phyloP scores from a whole-genome alignment of 2,888 invertebrate genomes.

The Brachyptera risi region DNA sequence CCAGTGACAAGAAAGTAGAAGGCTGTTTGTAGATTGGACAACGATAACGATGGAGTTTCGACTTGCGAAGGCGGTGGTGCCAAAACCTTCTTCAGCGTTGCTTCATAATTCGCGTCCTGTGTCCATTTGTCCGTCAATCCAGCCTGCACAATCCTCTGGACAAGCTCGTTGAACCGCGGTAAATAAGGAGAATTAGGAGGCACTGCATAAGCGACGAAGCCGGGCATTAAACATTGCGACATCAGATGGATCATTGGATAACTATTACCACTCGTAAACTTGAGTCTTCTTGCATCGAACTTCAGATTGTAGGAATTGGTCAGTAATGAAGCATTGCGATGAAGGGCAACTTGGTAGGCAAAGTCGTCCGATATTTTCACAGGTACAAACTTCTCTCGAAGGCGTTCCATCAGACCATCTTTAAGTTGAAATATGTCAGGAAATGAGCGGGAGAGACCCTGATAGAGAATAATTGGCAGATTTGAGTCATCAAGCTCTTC shows the following conservation, averaged over 20 bases:
- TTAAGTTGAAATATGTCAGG: background rate
- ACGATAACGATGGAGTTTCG: background rate
- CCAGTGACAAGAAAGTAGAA: background rate
- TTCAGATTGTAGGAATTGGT: background rate
- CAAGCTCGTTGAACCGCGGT: constrained; percentile 41
- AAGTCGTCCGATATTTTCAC: background rate
- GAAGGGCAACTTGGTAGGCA: background rate
- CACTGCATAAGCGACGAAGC: constrained; percentile 46
- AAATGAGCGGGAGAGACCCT: background rate
- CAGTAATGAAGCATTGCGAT: background rate
- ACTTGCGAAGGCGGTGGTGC: background rate
- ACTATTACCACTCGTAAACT: constrained; percentile 35
- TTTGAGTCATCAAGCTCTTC: constrained; percentile 23
- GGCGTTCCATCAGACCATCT: background rate
- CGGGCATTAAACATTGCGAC: constrained; percentile 45
- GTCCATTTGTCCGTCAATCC: constrained; percentile 47
- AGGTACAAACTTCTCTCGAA: background rate
- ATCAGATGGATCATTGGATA: constrained; percentile 45
- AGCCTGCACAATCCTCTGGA: constrained; percentile 42
- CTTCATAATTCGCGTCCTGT: constrained; percentile 36
- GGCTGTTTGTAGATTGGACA: background rate
- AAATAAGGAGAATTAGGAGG: constrained; percentile 46
- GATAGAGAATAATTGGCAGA: background rate
- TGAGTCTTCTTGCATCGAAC: background rate
- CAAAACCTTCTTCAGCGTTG: background rate